Conservation (phyloP, 2,797 vertebrate genomes). For the Sciaenops ocellatus region DNA sequence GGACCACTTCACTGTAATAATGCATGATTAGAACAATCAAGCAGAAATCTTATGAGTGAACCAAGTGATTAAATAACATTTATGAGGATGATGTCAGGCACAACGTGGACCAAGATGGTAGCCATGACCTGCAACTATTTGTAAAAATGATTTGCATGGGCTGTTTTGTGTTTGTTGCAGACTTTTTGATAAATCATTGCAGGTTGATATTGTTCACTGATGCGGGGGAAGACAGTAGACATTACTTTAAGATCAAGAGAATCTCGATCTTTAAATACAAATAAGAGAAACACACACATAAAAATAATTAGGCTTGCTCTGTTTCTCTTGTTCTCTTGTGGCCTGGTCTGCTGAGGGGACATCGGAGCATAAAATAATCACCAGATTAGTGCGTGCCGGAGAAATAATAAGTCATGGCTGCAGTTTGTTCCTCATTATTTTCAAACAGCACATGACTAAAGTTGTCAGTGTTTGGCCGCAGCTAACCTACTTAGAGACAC, state of each 20-base stretch:
- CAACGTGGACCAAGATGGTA: not conserved
- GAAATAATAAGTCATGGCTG: conserved; percentile 54
- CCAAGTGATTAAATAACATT: not conserved
- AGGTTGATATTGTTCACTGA: not conserved
- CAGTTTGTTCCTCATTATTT: conserved; percentile 66
- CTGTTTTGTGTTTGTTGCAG: not conserved
- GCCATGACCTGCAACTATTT: not conserved
- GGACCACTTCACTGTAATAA: not conserved
- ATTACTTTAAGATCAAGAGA: not conserved
- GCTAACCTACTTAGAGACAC: conserved; percentile 47
- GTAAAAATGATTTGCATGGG: not conserved
- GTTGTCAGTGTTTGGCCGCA: conserved; percentile 38
- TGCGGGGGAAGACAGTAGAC: not conserved
- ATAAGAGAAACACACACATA: conserved; percentile 10
- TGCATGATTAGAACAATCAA: conserved; percentile 13
- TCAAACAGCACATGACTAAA: conserved; percentile 43
- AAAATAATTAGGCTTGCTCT: conserved; percentile 10
- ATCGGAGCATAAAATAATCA: conserved; percentile 44
- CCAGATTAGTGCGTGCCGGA: conserved; percentile 34
- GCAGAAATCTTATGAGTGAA: not conserved
- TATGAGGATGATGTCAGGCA: conserved; percentile 8
- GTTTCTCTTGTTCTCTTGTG: not conserved
- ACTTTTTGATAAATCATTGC: not conserved
- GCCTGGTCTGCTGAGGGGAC: not conserved
- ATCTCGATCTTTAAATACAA: not conserved